Conservation (phyloP, 2,113 vertebrate species). For the Eolophus roseicapilla region DNA sequence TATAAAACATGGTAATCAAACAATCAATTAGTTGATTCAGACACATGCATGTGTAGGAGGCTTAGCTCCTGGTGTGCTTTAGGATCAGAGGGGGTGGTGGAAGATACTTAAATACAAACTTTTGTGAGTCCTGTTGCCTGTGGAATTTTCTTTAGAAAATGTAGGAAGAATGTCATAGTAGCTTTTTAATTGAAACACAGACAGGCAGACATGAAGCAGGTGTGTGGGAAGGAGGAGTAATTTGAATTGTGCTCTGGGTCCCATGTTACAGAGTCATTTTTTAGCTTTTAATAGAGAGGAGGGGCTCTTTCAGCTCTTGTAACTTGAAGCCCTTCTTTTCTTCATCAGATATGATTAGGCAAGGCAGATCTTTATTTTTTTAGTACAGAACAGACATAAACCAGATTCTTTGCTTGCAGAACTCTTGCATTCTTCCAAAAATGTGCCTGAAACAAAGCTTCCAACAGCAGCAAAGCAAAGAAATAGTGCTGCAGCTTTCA, state of each 20-base stretch:
- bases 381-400: not conserved
- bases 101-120: not conserved
- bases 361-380: not conserved
- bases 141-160: not conserved
- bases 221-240: not conserved
- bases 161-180: not conserved
- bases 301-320: not conserved
- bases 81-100: not conserved
- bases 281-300: not conserved
- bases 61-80: not conserved
- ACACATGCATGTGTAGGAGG: not conserved
- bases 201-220: not conserved
- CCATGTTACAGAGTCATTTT: not conserved
- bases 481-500: not conserved
- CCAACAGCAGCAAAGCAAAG: not conserved
- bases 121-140: not conserved
- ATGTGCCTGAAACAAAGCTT: not conserved
- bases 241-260: not conserved
- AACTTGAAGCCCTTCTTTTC: not conserved
- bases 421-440: not conserved
- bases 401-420: not conserved
- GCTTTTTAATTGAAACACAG: not conserved
- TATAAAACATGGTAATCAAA: not conserved
- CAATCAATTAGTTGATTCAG: not conserved
- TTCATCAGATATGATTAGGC: not conserved